These are phyloP conservation scores for Drosophila nigrodunni DNA, from an alignment of 1,140 invertebrate species.

Conservation along the genomic window DNA sequence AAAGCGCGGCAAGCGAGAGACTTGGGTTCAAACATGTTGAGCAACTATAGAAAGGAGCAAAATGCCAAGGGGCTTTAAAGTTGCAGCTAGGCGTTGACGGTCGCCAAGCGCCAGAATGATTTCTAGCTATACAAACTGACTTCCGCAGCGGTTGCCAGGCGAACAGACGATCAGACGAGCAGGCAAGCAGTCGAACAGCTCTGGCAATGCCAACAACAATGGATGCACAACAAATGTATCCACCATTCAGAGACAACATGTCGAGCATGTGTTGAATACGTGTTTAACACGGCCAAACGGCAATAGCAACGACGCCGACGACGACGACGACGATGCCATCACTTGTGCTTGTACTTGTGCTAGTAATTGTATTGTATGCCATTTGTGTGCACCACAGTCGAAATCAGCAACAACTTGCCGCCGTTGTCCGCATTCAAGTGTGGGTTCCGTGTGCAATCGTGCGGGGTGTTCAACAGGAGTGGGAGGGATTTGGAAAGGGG, in stretches of 20 bases:
- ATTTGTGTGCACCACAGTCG: conserved; percentile 63
- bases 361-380: conserved; percentile 53
- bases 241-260: conserved; percentile 60
- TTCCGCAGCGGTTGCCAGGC: conserved; percentile 53
- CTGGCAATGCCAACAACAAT: conserved; percentile 18
- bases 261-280: conserved; percentile 80
- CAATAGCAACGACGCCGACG: conserved; percentile 53
- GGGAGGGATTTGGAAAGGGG: not conserved
- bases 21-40: not conserved
- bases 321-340: conserved; percentile 37
- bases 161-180: conserved; percentile 2
- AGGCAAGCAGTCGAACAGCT: not conserved
- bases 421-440: conserved; percentile 47
- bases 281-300: conserved; percentile 75
- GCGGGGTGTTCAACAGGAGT: conserved; percentile 24
- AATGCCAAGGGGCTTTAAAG: conserved; percentile 12
- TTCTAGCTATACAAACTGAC: conserved; percentile 72
- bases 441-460: conserved; percentile 53
- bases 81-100: conserved; percentile 33
- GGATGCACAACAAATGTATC: conserved; percentile 29
- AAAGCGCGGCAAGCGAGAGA: conserved; percentile 49
- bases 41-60: conserved; percentile 12
- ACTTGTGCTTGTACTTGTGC: conserved; percentile 30
- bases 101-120: conserved; percentile 53
- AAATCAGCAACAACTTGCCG: conserved; percentile 59